These are phyloP conservation scores for Athalia circularis DNA, from an alignment of 2,888 invertebrate species.

Conservation along the genomic window DNA sequence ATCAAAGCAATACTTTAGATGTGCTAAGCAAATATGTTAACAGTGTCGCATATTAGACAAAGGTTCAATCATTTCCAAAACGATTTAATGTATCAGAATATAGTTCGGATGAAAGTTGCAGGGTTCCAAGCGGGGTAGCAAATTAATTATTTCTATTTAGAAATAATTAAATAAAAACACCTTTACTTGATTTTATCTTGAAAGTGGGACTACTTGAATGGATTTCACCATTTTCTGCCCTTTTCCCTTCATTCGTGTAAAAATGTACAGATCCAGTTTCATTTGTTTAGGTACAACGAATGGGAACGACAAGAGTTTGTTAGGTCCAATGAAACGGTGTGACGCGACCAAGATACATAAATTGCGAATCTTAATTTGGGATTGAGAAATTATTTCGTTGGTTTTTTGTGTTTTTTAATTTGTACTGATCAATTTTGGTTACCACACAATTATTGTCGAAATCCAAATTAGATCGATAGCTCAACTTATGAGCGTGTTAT, in stretches of 20 bases:
- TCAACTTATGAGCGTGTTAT: background rate
- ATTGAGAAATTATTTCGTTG: background rate
- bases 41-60: background rate
- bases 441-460: background rate
- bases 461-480: constrained; percentile 1
- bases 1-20: constrained; percentile 17
- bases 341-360: background rate
- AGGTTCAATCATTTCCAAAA: too few species aligned
- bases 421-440: constrained; percentile 2
- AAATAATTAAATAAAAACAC: background rate
- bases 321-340: background rate
- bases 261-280: too few species aligned
- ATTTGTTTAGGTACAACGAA: too few species aligned
- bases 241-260: too few species aligned
- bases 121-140: background rate
- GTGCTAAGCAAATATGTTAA: constrained; percentile 13
- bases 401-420: background rate
- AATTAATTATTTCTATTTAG: background rate
- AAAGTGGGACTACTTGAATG: too few species aligned
- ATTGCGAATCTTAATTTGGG: background rate
- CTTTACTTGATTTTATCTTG: too few species aligned
- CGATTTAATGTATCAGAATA: too few species aligned
- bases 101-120: too few species aligned
- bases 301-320: background rate
- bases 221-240: too few species aligned